Conservation (phyloP, 2,888 invertebrate species). For the Drosophila birchii region DNA sequence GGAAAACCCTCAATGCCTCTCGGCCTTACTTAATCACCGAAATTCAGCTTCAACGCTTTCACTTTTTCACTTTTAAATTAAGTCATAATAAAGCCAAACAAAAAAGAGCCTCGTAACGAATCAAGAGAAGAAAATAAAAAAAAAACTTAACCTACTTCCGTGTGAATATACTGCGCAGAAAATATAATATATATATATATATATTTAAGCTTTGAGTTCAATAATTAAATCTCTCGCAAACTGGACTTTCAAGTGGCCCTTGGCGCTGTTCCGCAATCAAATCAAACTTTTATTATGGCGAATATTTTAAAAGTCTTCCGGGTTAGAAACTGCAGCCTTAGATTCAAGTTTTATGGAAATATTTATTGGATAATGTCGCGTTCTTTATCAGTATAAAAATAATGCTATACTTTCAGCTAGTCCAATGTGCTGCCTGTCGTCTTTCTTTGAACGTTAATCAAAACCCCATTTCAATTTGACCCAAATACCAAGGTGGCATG, state of each 20-base stretch:
- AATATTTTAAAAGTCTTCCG: slow-evolving; percentile 23
- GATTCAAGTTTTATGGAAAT: slow-evolving; percentile 1
- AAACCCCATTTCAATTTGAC: slow-evolving; percentile 75
- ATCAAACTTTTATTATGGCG: slow-evolving; percentile 12
- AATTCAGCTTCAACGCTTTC: slow-evolving; percentile 59
- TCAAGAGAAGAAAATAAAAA: slow-evolving; percentile 14
- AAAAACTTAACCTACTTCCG: slow-evolving; percentile 68
- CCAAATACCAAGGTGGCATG: slow-evolving; percentile 79
- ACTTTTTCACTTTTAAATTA: slow-evolving; percentile 79
- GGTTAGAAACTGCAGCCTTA: slow-evolving; percentile 8
- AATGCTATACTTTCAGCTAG: slow-evolving; percentile 3
- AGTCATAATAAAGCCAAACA: slow-evolving; percentile 71
- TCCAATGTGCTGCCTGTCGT: slow-evolving; percentile 1
- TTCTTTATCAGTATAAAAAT: slow-evolving; percentile 1
- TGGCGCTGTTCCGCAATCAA: slow-evolving; percentile 26
- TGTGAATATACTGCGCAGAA: slow-evolving; percentile 62
- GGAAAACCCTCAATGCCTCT: slow-evolving; percentile 28
- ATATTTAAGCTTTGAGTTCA: slow-evolving; percentile 31
- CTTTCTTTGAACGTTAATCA: slow-evolving; percentile 58
- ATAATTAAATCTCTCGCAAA: slow-evolving; percentile 38
- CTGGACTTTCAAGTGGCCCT: slow-evolving; percentile 27
- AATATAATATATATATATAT: not conserved
- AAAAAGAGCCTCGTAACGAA: slow-evolving; percentile 36
- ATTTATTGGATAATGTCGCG: not conserved
- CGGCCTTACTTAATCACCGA: slow-evolving; percentile 58